A percentile compares a stretch with the other conserved stretches of the same genome.
phyloP scores from a whole-genome alignment of 53 echinoderm and acorn worm genomes.

The Mesocentrotus franciscanus region DNA sequence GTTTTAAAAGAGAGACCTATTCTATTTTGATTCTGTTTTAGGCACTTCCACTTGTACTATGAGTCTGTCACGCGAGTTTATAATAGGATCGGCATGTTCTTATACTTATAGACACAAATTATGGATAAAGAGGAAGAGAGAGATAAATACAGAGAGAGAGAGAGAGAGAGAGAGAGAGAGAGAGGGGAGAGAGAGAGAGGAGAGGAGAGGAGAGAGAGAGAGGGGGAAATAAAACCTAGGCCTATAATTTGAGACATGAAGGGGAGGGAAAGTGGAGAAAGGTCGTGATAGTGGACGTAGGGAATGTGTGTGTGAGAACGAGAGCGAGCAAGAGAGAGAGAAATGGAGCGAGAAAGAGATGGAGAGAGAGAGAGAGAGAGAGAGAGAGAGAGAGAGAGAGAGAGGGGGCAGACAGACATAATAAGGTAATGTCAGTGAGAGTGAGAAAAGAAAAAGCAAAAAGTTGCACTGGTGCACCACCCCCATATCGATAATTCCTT shows the following conservation, averaged over 20 bases:
- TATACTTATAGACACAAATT: not conserved
- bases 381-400: not conserved
- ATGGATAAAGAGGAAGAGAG: not conserved
- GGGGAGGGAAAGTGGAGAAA: not conserved
- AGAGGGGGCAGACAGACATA: not conserved
- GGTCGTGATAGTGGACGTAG: not conserved
- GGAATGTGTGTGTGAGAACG: not conserved
- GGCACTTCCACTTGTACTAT: constrained; percentile 6
- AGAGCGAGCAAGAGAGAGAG: not conserved
- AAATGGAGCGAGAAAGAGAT: not conserved
- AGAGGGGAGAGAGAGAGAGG: not conserved
- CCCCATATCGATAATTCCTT: not conserved
- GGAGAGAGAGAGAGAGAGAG: not conserved
- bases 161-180: not conserved
- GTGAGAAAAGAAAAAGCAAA: not conserved
- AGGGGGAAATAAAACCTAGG: too few relatives aligned
- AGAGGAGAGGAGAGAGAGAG: not conserved
- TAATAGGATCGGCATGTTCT: constrained; percentile 6
- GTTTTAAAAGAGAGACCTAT: not conserved
- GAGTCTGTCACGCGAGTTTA: not conserved
- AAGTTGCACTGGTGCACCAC: not conserved
- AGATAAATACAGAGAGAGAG: not conserved
- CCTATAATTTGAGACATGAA: not conserved
- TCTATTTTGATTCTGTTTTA: constrained; percentile 2
- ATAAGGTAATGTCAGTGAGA: not conserved